These are phyloP conservation scores for Thamnophis sirtalis DNA, from an alignment of 2,113 vertebrate species.

Conservation along the genomic window DNA sequence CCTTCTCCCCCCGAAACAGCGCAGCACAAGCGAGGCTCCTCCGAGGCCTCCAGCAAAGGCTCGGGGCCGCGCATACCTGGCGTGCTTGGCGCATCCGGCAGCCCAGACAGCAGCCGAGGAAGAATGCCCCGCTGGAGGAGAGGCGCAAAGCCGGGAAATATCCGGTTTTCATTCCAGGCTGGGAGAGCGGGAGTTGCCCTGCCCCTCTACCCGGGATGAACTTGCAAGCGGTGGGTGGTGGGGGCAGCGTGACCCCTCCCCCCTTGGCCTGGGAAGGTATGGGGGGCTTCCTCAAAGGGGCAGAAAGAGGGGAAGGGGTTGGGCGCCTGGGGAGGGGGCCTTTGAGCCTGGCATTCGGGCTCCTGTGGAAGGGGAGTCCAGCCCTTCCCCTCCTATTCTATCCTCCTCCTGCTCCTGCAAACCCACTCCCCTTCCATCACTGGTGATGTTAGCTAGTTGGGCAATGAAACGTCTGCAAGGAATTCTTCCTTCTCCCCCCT, in stretches of 20 bases:
- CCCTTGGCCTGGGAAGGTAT: not conserved
- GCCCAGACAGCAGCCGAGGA: not conserved
- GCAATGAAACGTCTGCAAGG: not conserved
- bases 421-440: too few relatives aligned
- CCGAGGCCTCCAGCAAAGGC: not conserved
- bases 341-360: not conserved
- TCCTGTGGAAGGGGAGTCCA: not conserved
- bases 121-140: constrained; percentile 40
- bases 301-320: not conserved
- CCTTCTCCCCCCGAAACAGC: not conserved
- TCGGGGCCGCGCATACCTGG: accelerated
- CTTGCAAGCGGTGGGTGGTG: not conserved
- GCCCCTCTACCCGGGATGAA: not conserved
- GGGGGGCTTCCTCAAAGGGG: not conserved
- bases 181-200: not conserved
- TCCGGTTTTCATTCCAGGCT: constrained; percentile 23
- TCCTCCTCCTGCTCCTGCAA: not conserved
- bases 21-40: not conserved
- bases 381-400: not conserved
- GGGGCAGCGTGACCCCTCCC: not conserved
- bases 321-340: not conserved
- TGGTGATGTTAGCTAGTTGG: too few relatives aligned
- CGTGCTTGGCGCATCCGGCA: not conserved
- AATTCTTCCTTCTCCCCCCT: too few relatives aligned
- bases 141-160: constrained; percentile 41